These are phyloP conservation scores for Acanthacorydalis orientalis DNA, from an alignment of 2,888 invertebrate genomes.

Conservation along the genomic window DNA sequence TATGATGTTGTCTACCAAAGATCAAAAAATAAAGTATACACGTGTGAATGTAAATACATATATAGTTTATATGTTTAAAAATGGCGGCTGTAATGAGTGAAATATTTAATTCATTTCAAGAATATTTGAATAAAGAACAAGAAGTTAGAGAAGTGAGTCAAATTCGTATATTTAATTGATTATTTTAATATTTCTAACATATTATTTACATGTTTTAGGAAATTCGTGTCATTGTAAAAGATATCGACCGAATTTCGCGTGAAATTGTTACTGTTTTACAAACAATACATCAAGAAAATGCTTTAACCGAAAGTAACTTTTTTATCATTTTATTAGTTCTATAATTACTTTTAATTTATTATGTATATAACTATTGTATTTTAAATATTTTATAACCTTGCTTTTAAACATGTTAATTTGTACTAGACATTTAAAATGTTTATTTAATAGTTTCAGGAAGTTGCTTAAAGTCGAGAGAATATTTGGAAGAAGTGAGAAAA, in stretches of 20 bases:
- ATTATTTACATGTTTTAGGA: conserved; percentile 28
- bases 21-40: no score
- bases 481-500: conserved; percentile 45
- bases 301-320: conserved; percentile 47
- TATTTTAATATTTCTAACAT: conserved; percentile 6
- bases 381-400: no score
- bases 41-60: no score
- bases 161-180: neutral
- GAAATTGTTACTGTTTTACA: conserved; percentile 67
- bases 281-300: conserved; percentile 57
- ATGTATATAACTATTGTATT: no score
- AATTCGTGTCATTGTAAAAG: conserved; percentile 51
- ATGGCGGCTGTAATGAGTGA: conserved; percentile 31
- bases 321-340: no score
- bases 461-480: conserved; percentile 42
- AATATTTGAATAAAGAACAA: conserved; percentile 60
- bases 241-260: conserved; percentile 61
- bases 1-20: no score
- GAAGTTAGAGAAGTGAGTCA: conserved; percentile 55
- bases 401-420: no score
- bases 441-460: conserved; percentile 37
- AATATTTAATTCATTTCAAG: conserved; percentile 61
- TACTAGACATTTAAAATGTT: neutral
- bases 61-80: no score
- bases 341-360: no score